These are phyloP conservation scores for Amiota mariae DNA, from an alignment of 2,888 invertebrate species.

Conservation along the genomic window DNA sequence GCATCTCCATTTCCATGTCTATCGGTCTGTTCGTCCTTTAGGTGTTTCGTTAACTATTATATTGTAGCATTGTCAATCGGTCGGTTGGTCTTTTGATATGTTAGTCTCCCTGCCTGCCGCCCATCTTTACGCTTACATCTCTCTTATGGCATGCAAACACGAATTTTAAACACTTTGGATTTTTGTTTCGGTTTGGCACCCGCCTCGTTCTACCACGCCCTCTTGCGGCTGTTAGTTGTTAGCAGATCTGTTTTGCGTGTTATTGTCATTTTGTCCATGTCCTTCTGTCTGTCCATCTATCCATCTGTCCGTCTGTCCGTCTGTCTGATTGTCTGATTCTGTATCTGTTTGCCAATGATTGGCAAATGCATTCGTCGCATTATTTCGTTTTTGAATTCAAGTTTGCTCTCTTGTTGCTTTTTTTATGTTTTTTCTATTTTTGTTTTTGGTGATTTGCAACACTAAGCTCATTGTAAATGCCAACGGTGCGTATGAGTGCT, in stretches of 20 bases:
- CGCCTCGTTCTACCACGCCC: slow-evolving; percentile 2
- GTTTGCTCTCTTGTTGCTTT: background rate
- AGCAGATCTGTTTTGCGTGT: slow-evolving; percentile 27
- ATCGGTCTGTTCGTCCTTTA: background rate
- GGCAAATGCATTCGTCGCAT: slow-evolving; percentile 16
- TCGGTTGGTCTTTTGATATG: background rate
- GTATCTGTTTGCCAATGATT: background rate
- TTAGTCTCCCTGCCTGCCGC: background rate
- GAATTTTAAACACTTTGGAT: slow-evolving; percentile 14
- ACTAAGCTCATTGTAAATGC: slow-evolving; percentile 15
- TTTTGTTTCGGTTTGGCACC: background rate
- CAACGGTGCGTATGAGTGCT: slow-evolving; percentile 16
- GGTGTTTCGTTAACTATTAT: slow-evolving; percentile 17
- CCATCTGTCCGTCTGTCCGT: background rate
- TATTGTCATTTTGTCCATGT: slow-evolving; percentile 2
- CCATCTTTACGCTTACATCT: background rate
- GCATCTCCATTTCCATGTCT: slow-evolving; percentile 6
- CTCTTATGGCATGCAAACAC: background rate
- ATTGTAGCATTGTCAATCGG: slow-evolving; percentile 10
- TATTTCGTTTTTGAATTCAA: slow-evolving; percentile 1
- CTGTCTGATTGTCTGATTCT: background rate
- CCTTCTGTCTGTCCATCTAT: background rate
- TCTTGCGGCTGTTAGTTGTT: slow-evolving; percentile 20
- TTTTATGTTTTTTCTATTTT: background rate
- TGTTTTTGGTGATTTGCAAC: slow-evolving; percentile 11